phyloP scores from a whole-genome alignment of 2,797 vertebrate genomes.

The Uromys caudimaculatus region DNA sequence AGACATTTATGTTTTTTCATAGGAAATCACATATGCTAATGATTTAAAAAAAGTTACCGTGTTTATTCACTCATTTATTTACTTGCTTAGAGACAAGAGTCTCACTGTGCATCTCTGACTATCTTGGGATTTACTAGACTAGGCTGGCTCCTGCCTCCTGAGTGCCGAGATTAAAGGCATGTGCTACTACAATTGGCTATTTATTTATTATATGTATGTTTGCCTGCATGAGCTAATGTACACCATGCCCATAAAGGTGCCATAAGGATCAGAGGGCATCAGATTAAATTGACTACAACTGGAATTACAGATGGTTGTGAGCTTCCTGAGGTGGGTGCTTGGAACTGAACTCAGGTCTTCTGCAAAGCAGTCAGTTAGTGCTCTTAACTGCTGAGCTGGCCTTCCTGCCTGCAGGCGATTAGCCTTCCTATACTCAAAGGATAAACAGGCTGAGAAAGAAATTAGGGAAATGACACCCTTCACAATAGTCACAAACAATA shows the following conservation, averaged over 20 bases:
- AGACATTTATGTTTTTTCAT: not conserved
- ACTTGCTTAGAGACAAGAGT: not conserved
- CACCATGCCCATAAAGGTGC: not conserved
- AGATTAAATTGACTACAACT: not conserved
- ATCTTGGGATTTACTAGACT: not conserved
- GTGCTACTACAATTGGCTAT: not conserved
- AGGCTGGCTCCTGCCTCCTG: not conserved
- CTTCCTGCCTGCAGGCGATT: not conserved
- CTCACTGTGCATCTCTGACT: not conserved
- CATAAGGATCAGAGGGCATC: not conserved
- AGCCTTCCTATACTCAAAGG: no score
- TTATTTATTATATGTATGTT: not conserved
- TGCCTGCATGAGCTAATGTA: not conserved
- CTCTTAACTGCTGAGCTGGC: not conserved
- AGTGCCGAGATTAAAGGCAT: not conserved
- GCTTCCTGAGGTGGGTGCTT: not conserved
- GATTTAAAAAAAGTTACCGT: not conserved
- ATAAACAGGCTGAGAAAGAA: no score
- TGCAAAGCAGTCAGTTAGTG: not conserved
- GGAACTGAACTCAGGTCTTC: not conserved
- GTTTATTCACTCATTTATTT: not conserved
- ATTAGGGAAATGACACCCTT: no score
- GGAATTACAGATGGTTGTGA: not conserved
- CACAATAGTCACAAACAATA: no score
- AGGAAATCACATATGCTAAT: not conserved